A percentile compares a stretch with the other conserved stretches of the same genome.
Evolutionary conservation across 2,888 invertebrate genomes (phyloP).

Genomic region (Napeogenes sylphis): DNA sequence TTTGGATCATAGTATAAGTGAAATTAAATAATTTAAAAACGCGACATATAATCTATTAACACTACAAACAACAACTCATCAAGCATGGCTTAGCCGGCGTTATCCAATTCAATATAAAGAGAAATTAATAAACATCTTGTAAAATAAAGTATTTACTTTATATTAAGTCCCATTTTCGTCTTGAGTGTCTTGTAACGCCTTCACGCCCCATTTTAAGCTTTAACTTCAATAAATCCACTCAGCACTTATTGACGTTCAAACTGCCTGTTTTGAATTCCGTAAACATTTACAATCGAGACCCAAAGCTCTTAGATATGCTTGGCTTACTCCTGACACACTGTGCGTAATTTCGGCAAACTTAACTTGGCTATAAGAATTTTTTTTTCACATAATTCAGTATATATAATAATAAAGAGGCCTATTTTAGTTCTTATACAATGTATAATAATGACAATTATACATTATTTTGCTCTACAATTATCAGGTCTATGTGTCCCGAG

Average conservation of each 20-base stretch:
- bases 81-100: too few species aligned
- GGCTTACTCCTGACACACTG: conserved; percentile 47
- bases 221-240: conserved; percentile 61
- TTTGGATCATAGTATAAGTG: too few species aligned
- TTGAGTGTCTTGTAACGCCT: conserved; percentile 2
- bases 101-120: neutral
- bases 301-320: conserved; percentile 69
- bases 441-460: neutral
- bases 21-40: too few species aligned
- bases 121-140: neutral
- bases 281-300: conserved; percentile 65
- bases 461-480: conserved; percentile 9
- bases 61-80: too few species aligned
- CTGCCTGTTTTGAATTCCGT: conserved; percentile 73
- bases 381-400: neutral
- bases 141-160: neutral
- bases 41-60: too few species aligned
- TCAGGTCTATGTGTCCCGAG: conserved; percentile 39
- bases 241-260: conserved; percentile 61
- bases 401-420: neutral
- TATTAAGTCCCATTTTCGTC: neutral
- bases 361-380: neutral
- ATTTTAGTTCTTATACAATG: too few species aligned
- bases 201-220: conserved; percentile 7
- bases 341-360: conserved; percentile 7